Percentiles rank a stretch among this genome's conserved stretches.
phyloP scores from a whole-genome alignment of 2,888 invertebrate genomes.

The Xestia ashworthii region DNA sequence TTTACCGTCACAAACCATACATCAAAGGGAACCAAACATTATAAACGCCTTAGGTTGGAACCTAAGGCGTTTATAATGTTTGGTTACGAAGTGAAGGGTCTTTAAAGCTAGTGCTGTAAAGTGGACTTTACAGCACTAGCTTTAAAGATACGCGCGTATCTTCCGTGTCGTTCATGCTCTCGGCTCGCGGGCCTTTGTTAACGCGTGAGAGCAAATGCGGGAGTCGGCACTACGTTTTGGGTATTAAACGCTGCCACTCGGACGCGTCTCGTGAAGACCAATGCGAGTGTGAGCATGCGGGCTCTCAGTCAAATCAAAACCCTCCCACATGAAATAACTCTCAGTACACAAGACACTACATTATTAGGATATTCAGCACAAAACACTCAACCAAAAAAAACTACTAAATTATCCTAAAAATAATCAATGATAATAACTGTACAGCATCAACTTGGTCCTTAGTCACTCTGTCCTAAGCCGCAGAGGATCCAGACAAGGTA shows the following conservation, averaged over 20 bases:
- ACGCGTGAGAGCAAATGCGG: neutral
- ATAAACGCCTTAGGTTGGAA: neutral
- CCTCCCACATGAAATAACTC: neutral
- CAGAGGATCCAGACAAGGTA: conserved; percentile 84
- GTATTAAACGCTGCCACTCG: neutral
- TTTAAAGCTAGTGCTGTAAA: too few relatives aligned
- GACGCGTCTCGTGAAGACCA: neutral
- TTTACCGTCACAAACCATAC: neutral
- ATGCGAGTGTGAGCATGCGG: neutral
- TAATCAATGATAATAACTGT: conserved; percentile 79
- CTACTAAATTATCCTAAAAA: neutral
- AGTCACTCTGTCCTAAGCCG: conserved; percentile 86
- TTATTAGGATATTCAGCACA: too few relatives aligned
- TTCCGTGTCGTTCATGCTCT: too few relatives aligned
- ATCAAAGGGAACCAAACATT: neutral
- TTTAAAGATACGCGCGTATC: neutral
- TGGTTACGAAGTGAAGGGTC: too few relatives aligned
- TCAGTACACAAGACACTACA: neutral
- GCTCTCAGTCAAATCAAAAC: neutral
- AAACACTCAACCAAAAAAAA: neutral
- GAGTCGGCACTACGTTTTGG: neutral
- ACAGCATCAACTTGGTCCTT: conserved; percentile 79
- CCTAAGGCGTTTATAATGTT: too few relatives aligned
- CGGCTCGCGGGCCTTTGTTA: neutral
- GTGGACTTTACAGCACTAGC: neutral